These are phyloP conservation scores for Eledone cirrhosa DNA, from an alignment of 2,888 invertebrate species.

Conservation along the genomic window DNA sequence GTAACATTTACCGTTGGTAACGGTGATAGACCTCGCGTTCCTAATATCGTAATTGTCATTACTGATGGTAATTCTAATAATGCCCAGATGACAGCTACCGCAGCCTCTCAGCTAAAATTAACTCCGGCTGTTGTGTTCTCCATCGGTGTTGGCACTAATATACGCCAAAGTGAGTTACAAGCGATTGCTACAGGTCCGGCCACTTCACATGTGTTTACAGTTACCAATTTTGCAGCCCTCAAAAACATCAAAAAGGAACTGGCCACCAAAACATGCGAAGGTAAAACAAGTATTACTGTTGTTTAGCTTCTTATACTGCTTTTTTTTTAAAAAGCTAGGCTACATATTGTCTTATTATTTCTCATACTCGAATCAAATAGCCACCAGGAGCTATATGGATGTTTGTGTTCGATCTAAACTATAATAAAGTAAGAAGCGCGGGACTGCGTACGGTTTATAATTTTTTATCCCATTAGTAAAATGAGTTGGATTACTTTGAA, in stretches of 20 bases:
- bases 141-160: neutral
- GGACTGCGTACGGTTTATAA: too few species aligned
- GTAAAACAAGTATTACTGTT: too few species aligned
- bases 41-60: conserved; percentile 52
- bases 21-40: conserved; percentile 47
- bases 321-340: too few species aligned
- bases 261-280: conserved; percentile 50
- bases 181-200: conserved; percentile 55
- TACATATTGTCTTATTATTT: too few species aligned
- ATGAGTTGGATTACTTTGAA: too few species aligned
- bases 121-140: conserved; percentile 36
- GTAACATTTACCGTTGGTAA: conserved; percentile 46
- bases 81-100: conserved; percentile 38
- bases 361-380: too few species aligned
- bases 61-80: conserved; percentile 54
- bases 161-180: conserved; percentile 40
- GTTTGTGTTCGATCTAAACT: too few species aligned
- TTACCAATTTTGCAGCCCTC: conserved; percentile 51
- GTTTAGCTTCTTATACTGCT: too few species aligned
- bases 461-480: too few species aligned
- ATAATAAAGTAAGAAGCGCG: too few species aligned
- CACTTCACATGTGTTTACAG: conserved; percentile 51
- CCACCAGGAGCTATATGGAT: too few species aligned
- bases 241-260: conserved; percentile 49
- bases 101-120: conserved; percentile 41